Base-by-base conservation (phyloP, 2,888 invertebrate species). In the Sminthurides aquaticus region DNA sequence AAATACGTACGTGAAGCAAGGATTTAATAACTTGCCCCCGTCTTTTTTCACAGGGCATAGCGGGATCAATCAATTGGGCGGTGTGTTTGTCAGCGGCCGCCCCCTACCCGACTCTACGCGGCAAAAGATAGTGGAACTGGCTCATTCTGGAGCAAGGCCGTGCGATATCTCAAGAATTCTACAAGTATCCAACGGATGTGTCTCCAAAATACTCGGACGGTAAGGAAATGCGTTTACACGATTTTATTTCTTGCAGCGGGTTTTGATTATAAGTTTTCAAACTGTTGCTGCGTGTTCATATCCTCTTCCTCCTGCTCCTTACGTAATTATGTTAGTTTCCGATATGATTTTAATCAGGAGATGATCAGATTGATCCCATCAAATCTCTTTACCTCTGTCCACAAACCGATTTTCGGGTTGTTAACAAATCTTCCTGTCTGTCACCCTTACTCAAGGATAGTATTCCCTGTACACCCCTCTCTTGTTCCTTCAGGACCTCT, bases 31-130 rank as follows among this genome's bases (percentile, higher is more conserved):
- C 43, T 34, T 34, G 43, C n/a, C n/a, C n/a, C n/a, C n/a, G n/a
- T 11, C 15, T 34, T 34, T 34, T 5, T 34, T 11, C 5, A 26
- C 76, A 81, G 84, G 84, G 68, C 84, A 84, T 76, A 82, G 82
- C 68, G 84, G 84, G 27, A 81, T 84, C 64, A 84, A 84, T 77
- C 84, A 84, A 75, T 77, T 84, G 63, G 83, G 83, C 64, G 83
- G 83, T 49, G 81, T 82, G 59, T 84, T 84, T 76, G 84, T 84
- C 61, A 84, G 84, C 76, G 84, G 84, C 26, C 78, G 83, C 48
- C 84, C 82, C n/a, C 76, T 82, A 58, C 82, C 82, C 11, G 82
- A 83, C 75, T 78, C 79, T 24, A 83, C 82, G 15, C 77, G 84
- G 49, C 82, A 82, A 71, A 77, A 80, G 68, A 84, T 84, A 65